phyloP scores from a whole-genome alignment of 2,113 vertebrate species.

The Anhinga rufa region DNA sequence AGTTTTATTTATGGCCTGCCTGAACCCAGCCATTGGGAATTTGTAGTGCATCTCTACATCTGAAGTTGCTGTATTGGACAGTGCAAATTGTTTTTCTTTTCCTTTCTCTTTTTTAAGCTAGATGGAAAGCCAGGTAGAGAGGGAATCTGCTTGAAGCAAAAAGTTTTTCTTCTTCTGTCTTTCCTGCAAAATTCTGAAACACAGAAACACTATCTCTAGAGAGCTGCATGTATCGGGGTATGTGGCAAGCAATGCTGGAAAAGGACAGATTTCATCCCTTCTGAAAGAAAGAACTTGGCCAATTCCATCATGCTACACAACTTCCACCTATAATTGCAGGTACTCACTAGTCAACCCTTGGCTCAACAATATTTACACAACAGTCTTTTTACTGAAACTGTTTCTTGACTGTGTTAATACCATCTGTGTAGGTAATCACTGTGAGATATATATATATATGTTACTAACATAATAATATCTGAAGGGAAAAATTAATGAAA shows the following conservation, averaged over 20 bases:
- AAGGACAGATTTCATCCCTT: neutral
- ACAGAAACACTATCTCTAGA: neutral
- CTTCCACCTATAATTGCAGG: neutral
- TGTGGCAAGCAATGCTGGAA: neutral
- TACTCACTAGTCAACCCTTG: neutral
- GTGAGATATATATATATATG: no score
- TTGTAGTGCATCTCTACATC: neutral
- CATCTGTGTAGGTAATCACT: neutral
- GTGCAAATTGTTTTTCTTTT: neutral
- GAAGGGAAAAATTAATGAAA: neutral
- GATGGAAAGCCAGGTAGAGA: neutral
- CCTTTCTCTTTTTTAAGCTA: neutral
- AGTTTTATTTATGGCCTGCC: slow-evolving; percentile 38
- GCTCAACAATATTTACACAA: neutral
- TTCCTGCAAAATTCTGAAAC: neutral
- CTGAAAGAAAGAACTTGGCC: neutral
- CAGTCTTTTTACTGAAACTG: neutral
- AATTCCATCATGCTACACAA: neutral
- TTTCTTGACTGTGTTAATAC: neutral
- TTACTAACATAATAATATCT: neutral
- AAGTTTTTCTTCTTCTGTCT: neutral
- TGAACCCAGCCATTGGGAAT: slow-evolving; percentile 14
- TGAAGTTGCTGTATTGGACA: neutral
- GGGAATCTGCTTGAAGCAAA: neutral
- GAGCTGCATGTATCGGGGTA: neutral